A percentile compares a stretch with the other conserved stretches of the same genome.
These are phyloP conservation scores for Lutraria rhynchaena DNA, from an alignment of 1,140 invertebrate species.

Conservation along the genomic window DNA sequence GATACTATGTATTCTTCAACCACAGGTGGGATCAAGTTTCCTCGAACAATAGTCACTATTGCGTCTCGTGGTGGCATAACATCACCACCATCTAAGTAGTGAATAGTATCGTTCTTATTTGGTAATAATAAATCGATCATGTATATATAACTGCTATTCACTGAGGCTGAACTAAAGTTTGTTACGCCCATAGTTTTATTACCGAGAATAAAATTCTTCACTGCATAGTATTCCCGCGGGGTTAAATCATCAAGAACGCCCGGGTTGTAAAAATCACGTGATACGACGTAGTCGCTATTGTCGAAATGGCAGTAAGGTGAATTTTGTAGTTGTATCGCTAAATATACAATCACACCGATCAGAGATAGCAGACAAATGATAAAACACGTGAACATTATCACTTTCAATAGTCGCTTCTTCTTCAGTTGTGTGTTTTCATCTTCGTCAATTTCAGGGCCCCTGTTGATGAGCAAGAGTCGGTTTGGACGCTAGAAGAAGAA, in stretches of 20 bases:
- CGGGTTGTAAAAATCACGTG: conserved; percentile 17
- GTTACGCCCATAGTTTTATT: not conserved
- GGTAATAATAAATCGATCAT: conserved; percentile 23
- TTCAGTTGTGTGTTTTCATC: too few relatives aligned
- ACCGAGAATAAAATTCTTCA: not conserved
- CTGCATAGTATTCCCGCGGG: conserved; percentile 5
- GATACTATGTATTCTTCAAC: conserved; percentile 26
- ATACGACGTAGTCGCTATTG: not conserved
- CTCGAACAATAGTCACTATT: conserved; percentile 12
- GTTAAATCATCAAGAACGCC: conserved; percentile 38
- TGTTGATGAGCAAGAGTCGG: too few relatives aligned
- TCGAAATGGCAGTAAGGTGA: not conserved
- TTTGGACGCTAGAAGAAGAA: too few relatives aligned
- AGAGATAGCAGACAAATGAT: too few relatives aligned
- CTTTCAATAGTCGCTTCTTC: too few relatives aligned
- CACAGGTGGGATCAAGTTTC: not conserved
- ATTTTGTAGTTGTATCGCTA: too few relatives aligned
- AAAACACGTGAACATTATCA: too few relatives aligned
- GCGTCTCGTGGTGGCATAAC: not conserved
- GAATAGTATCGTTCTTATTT: not conserved
- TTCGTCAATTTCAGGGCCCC: too few relatives aligned
- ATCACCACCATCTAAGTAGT: not conserved
- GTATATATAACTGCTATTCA: conserved; percentile 13
- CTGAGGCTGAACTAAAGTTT: not conserved
- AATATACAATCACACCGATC: too few relatives aligned